Percentiles rank a stretch among this genome's conserved stretches.
phyloP scores from a whole-genome alignment of 2,113 vertebrate species.

The Thinocorus orbignyianus region DNA sequence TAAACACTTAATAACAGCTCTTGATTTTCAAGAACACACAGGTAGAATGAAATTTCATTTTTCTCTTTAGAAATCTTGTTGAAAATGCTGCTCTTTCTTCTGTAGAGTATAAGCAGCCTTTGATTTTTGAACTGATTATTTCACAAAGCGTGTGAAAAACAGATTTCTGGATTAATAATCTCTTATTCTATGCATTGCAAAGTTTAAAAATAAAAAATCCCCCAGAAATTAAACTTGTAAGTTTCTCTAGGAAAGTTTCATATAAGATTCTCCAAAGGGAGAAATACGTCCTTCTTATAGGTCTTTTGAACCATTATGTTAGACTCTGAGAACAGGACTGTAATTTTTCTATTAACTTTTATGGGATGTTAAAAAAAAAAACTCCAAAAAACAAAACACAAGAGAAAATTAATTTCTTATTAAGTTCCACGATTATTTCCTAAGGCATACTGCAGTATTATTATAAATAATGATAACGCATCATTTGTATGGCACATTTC shows the following conservation, averaged over 20 bases:
- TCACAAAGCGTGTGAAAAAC: not conserved
- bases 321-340: not conserved
- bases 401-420: constrained; percentile 12
- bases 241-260: not conserved
- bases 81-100: not conserved
- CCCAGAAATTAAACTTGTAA: not conserved
- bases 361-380: not conserved
- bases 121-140: not conserved
- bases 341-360: constrained; percentile 39
- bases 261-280: not conserved
- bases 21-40: not conserved
- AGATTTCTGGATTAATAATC: not conserved
- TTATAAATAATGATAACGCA: constrained; percentile 4
- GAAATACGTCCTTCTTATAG: not conserved
- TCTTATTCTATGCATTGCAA: not conserved
- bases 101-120: not conserved
- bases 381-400: too few relatives aligned
- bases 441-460: not conserved
- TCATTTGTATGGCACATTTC: constrained; percentile 4
- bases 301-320: not conserved
- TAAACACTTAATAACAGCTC: not conserved
- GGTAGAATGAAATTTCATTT: not conserved
- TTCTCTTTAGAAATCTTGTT: not conserved
- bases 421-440: constrained; percentile 2
- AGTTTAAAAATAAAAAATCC: not conserved